Conservation (phyloP, 2,797 vertebrate species). For the Pipistrellus pipistrellus region DNA sequence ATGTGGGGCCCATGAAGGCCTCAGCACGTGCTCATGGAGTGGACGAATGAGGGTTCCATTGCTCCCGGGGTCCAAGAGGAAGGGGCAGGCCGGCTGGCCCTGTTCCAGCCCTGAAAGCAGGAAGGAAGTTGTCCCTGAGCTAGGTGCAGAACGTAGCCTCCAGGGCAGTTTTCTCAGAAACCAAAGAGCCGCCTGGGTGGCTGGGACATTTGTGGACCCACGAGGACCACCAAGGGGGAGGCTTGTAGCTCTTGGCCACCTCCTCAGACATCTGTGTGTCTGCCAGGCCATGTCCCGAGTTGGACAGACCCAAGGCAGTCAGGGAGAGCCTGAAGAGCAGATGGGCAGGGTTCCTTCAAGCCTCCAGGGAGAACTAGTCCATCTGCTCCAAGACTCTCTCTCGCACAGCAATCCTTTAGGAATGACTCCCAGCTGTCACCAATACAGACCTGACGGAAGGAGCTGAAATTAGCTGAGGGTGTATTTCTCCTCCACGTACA, state of each 20-base stretch:
- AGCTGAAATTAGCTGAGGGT: not conserved
- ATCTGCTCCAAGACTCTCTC: not conserved
- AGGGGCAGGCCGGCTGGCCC: not conserved
- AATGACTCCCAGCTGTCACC: not conserved
- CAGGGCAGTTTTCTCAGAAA: not conserved
- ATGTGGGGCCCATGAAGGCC: not conserved
- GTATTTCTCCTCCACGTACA: not conserved
- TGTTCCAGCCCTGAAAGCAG: not conserved
- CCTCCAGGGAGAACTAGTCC: not conserved
- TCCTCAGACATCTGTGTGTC: not conserved
- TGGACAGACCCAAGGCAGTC: not conserved
- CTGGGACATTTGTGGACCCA: not conserved
- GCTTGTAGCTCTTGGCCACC: not conserved
- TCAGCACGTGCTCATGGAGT: not conserved
- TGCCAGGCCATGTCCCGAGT: not conserved
- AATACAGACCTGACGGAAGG: not conserved
- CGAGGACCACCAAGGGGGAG: not conserved
- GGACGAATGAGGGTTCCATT: not conserved
- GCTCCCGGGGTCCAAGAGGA: not conserved
- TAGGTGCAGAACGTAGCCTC: not conserved
- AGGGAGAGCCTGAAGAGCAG: not conserved
- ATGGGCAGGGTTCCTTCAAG: not conserved
- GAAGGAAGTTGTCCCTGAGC: not conserved
- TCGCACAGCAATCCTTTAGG: not conserved
- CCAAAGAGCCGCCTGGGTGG: not conserved